Percentiles rank a stretch among this genome's conserved stretches.
phyloP scores from a whole-genome alignment of 2,113 vertebrate genomes.

The Elachura formosa region DNA sequence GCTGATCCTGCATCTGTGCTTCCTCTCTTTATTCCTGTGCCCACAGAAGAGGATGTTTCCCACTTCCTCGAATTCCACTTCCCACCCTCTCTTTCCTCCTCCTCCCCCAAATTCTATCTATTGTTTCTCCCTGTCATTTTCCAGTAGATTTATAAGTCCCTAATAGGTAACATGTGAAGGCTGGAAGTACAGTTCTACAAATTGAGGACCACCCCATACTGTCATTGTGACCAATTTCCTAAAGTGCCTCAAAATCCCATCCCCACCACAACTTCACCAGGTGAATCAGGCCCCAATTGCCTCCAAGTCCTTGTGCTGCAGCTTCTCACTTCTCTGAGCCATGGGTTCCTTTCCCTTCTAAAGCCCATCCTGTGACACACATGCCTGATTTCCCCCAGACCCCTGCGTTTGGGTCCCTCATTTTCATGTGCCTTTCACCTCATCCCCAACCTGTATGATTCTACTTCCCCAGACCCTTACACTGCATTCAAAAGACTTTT shows the following conservation, averaged over 20 bases:
- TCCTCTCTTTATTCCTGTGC: not conserved
- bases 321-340: not conserved
- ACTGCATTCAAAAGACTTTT: not conserved
- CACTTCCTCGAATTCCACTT: not conserved
- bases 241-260: not conserved
- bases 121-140: not conserved
- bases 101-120: not conserved
- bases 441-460: not conserved
- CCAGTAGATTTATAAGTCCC: not conserved
- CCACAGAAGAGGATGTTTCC: not conserved
- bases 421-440: not conserved
- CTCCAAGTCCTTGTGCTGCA: not conserved
- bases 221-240: not conserved
- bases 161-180: not conserved
- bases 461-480: not conserved
- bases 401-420: accelerated
- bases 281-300: not conserved
- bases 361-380: not conserved
- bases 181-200: not conserved
- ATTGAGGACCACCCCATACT: not conserved
- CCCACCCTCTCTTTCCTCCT: not conserved
- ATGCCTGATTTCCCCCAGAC: not conserved
- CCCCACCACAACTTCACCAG: not conserved
- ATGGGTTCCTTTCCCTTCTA: not conserved
- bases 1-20: not conserved